Percentiles rank a stretch among this genome's conserved stretches.
Evolutionary conservation across 2,797 vertebrate species (phyloP).

Genomic region (Pelodytes ibericus): DNA sequence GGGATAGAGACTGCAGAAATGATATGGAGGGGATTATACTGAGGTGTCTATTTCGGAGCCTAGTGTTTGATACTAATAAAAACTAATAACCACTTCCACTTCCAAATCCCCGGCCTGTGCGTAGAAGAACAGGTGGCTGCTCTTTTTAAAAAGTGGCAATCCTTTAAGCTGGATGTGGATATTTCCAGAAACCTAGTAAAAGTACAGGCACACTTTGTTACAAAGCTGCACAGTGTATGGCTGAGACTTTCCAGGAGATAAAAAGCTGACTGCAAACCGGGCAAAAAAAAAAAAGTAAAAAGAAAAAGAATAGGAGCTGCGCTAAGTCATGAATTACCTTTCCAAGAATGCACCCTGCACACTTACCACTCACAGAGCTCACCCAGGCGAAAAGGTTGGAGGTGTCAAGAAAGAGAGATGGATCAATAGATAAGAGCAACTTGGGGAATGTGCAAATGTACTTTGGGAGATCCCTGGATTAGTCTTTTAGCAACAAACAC

Average conservation of each 20-base stretch:
- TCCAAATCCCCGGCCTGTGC: conserved; percentile 47
- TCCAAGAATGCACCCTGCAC: background rate
- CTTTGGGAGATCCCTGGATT: too few relatives aligned
- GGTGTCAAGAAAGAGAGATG: too few relatives aligned
- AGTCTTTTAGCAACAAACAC: too few relatives aligned
- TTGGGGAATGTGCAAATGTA: too few relatives aligned
- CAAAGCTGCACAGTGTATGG: background rate
- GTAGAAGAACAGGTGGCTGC: conserved; percentile 37
- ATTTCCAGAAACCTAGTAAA: conserved; percentile 40
- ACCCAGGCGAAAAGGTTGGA: too few relatives aligned
- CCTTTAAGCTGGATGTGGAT: conserved; percentile 43
- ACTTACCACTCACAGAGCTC: too few relatives aligned
- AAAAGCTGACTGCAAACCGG: background rate
- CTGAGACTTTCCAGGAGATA: background rate
- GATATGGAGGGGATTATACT: conserved; percentile 44
- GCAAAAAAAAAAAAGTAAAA: background rate
- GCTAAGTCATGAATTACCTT: background rate
- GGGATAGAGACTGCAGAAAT: conserved; percentile 36
- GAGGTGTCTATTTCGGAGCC: conserved; percentile 45
- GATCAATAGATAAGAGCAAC: too few relatives aligned
- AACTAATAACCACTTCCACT: conserved; percentile 50
- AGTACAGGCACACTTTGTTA: background rate
- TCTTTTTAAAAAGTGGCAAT: conserved; percentile 48
- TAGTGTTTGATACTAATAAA: conserved; percentile 47
- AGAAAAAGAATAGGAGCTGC: background rate